phyloP scores from a whole-genome alignment of 2,113 vertebrate species.

The Gallinago jamesoni region DNA sequence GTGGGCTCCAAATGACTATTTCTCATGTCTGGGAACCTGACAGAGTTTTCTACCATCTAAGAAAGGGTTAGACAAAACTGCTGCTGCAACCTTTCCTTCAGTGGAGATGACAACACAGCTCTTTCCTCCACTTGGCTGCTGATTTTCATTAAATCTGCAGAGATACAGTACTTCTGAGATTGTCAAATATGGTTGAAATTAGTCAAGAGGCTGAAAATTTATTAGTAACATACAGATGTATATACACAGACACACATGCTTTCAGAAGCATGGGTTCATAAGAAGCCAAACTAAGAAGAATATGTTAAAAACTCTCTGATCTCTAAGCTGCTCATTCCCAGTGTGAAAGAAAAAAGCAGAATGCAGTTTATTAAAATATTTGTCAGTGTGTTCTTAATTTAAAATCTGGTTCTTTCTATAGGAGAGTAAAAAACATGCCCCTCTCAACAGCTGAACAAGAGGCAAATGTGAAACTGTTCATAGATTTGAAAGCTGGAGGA shows the following conservation, averaged over 20 bases:
- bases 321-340: neutral
- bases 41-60: neutral
- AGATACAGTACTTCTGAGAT: neutral
- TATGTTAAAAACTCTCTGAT: neutral
- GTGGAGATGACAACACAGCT: neutral
- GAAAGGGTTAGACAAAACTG: neutral
- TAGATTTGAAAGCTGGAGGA: neutral
- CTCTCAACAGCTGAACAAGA: neutral
- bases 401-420: neutral
- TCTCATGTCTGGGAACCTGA: neutral
- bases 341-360: neutral
- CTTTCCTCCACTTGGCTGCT: neutral
- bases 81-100: neutral
- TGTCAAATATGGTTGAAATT: conserved; percentile 13
- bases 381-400: conserved; percentile 4
- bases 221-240: neutral
- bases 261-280: neutral
- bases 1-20: neutral
- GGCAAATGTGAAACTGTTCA: neutral
- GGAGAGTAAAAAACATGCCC: neutral
- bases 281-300: neutral
- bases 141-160: neutral
- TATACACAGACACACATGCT: neutral
- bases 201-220: neutral
- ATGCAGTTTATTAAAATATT: neutral